Conservation (phyloP, 2,888 invertebrate species). For the Cetonia aurata region DNA sequence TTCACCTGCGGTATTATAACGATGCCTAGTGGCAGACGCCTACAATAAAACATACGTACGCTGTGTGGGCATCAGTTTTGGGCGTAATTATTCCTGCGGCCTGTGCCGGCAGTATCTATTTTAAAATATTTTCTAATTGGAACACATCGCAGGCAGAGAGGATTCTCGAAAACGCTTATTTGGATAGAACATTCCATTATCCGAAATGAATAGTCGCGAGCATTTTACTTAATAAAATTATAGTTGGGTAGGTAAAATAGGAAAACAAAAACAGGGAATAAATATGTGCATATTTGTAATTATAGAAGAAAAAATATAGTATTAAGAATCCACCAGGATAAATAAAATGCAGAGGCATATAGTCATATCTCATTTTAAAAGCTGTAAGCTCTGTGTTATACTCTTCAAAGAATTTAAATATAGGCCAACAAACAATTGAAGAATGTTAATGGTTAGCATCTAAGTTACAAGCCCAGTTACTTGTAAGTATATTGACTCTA, state of each 20-base stretch:
- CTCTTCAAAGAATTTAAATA: slow-evolving; percentile 25
- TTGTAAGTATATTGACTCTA: background rate
- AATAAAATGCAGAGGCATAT: background rate
- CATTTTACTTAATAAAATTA: too few species aligned
- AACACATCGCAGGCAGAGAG: background rate
- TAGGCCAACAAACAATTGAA: slow-evolving; percentile 23
- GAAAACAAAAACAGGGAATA: too few species aligned
- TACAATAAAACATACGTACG: slow-evolving; percentile 16
- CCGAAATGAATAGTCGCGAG: too few species aligned
- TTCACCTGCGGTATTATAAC: slow-evolving; percentile 7
- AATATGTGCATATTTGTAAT: too few species aligned
- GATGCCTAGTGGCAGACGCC: slow-evolving; percentile 18
- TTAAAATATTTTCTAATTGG: slow-evolving; percentile 9
- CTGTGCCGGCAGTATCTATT: slow-evolving; percentile 3
- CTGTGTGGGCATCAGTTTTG: slow-evolving; percentile 17
- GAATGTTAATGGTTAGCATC: slow-evolving; percentile 14
- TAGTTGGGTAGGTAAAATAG: too few species aligned
- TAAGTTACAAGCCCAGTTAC: slow-evolving; percentile 10
- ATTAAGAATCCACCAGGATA: background rate
- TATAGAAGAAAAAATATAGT: too few species aligned
- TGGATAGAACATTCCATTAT: background rate
- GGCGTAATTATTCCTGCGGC: slow-evolving; percentile 5
- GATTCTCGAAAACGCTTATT: background rate
- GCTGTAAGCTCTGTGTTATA: background rate
- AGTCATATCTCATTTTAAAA: slow-evolving; percentile 17